Evolutionary conservation across 2,797 vertebrate species (phyloP), one percentile per base, ranked within the genome.

Genomic region (Lophius americanus): DNA sequence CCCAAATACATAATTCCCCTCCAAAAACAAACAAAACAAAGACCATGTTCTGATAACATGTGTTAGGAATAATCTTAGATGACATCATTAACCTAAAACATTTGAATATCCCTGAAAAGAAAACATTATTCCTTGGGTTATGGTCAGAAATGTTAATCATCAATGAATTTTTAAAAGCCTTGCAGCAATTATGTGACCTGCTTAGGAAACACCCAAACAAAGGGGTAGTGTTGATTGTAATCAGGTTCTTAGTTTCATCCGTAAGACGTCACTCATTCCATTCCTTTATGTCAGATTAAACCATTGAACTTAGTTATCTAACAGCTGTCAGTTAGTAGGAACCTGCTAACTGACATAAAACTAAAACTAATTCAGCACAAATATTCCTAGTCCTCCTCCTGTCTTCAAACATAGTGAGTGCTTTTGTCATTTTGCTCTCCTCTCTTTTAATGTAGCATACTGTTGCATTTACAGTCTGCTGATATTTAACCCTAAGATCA

Each of bases 161-260:
- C 32, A 5, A 43, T 68, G 57, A 67, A 73, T 82, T 43, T 4
- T 1, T 68, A 68, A 81, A 75, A 54, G 33, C 47, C 58, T 55
- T 5, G 48, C 32, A 72, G 62, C 52, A 50, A 84, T 74, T 73
- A 78, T 51, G 79, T 75, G 79, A 85, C 70, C 56, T 36, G 60
- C 64, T 61, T 59, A 41, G 62, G 58, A 78, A 81, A 75, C 39
- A 8, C 56, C 51, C 2, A 10, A 56, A 89, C 81, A 90, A 89
- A 85, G 60, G 69, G 49, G 3, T 44, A 51, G 58, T 91, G 81
- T 88, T 83, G 51, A 14, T 13, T 55, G 14, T 75, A 83, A 87
- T 80, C 70, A 48, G 41, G 67, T 47, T 46, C 60, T 72, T 53
- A 58, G 52, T 56, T 43, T 69, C 23, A 49, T 58, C 59, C 64